phyloP scores from a whole-genome alignment of 1,140 invertebrate species.

The Brachionus manjavacas region DNA sequence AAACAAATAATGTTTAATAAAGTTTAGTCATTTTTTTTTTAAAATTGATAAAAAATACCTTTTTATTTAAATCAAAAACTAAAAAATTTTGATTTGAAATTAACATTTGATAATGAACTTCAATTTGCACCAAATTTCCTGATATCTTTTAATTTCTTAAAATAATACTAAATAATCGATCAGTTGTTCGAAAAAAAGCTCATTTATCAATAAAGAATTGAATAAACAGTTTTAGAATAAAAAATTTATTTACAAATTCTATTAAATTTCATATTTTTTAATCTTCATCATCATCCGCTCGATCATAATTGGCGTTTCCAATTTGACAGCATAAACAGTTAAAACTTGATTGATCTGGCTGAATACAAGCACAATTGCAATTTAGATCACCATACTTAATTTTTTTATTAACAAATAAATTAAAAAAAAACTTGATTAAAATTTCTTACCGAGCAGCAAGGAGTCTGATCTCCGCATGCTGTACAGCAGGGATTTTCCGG shows the following conservation, averaged over 20 bases:
- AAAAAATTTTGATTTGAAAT: too few relatives aligned
- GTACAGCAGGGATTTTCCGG: neutral
- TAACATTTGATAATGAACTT: too few relatives aligned
- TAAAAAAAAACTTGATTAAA: neutral
- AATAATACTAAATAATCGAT: too few relatives aligned
- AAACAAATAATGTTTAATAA: too few relatives aligned
- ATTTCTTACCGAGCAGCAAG: constrained; percentile 9
- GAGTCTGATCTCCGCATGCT: neutral
- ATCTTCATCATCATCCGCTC: constrained; percentile 41
- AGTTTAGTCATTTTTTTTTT: too few relatives aligned
- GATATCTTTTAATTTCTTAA: too few relatives aligned
- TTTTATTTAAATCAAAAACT: too few relatives aligned
- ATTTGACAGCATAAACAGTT: constrained; percentile 35
- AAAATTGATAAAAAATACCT: too few relatives aligned
- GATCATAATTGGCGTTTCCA: neutral
- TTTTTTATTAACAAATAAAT: too few relatives aligned
- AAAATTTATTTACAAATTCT: neutral
- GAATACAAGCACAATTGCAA: constrained; percentile 42
- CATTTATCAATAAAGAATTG: too few relatives aligned
- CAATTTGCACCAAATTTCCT: too few relatives aligned
- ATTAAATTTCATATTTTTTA: neutral
- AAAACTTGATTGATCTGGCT: neutral
- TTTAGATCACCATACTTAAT: constrained; percentile 41
- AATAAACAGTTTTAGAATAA: neutral
- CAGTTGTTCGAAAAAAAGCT: too few relatives aligned